A percentile compares a stretch with the other conserved stretches of the same genome.
phyloP scores from a whole-genome alignment of 2,888 invertebrate species.

The Hirtodrosophila cameraria region DNA sequence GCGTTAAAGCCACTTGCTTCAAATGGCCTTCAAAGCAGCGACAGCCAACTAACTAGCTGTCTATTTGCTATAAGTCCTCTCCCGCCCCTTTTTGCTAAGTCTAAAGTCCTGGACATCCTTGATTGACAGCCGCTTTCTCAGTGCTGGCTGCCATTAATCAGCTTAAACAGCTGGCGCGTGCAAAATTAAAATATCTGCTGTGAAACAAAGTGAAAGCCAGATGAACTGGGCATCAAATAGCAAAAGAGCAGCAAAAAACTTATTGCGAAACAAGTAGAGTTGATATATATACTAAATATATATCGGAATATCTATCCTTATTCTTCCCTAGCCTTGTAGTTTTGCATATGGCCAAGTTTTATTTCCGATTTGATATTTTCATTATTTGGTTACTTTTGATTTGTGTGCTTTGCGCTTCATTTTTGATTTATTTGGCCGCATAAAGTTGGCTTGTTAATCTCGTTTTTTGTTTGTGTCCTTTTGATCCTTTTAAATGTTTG shows the following conservation, averaged over 20 bases:
- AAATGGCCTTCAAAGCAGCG: conserved; percentile 52
- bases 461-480: conserved; percentile 36
- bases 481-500: conserved; percentile 29
- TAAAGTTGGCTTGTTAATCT: conserved; percentile 52
- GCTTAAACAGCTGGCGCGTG: conserved; percentile 69
- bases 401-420: conserved; percentile 8
- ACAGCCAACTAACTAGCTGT: conserved; percentile 61
- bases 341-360: not conserved
- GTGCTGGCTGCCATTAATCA: conserved; percentile 66
- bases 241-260: not conserved
- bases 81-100: too few relatives aligned
- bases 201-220: conserved; percentile 23
- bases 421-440: conserved; percentile 41
- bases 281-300: not conserved
- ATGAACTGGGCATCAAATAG: conserved; percentile 55
- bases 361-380: conserved; percentile 1
- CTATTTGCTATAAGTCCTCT: conserved; percentile 29
- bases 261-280: not conserved
- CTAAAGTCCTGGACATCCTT: conserved; percentile 43
- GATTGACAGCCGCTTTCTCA: conserved; percentile 63
- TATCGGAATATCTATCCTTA: not conserved
- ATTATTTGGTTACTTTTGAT: conserved; percentile 11
- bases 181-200: conserved; percentile 65
- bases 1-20: conserved; percentile 55
- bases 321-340: not conserved